phyloP scores from a whole-genome alignment of 2,113 vertebrate species.

The Myotis brandtii region DNA sequence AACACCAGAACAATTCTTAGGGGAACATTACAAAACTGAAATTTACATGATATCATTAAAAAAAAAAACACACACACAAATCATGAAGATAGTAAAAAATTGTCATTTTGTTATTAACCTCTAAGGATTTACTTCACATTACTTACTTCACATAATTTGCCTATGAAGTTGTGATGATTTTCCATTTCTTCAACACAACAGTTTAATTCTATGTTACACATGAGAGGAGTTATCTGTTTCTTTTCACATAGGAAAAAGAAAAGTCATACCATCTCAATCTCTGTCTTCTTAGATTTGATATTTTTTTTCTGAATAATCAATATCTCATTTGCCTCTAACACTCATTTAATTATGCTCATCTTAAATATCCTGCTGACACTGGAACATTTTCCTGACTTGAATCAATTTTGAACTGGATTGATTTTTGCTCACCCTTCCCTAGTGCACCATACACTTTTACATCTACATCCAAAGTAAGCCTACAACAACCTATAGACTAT shows the following conservation, averaged over 20 bases:
- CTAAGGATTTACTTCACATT: neutral
- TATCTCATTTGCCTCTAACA: constrained; percentile 82
- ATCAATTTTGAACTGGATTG: constrained; percentile 83
- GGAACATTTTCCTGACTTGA: constrained; percentile 83
- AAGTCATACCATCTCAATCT: constrained; percentile 79
- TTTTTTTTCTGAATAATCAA: constrained; percentile 81
- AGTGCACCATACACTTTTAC: neutral
- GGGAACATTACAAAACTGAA: neutral
- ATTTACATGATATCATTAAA: neutral
- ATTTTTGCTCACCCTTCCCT: constrained; percentile 74
- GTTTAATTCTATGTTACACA: constrained; percentile 16
- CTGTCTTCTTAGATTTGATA: constrained; percentile 71
- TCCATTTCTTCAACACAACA: neutral
- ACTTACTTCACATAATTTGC: neutral
- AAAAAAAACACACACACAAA: neutral
- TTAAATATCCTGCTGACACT: constrained; percentile 81
- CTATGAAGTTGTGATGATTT: neutral
- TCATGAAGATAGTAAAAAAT: neutral
- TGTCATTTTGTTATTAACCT: neutral
- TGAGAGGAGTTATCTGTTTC: constrained; percentile 68
- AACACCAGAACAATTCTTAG: neutral
- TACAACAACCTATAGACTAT: neutral
- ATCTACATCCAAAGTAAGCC: neutral
- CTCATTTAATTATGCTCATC: constrained; percentile 86
- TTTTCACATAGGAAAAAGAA: constrained; percentile 55